Base-by-base conservation (phyloP, 2,888 invertebrate species). In the Aethes cnicana region DNA sequence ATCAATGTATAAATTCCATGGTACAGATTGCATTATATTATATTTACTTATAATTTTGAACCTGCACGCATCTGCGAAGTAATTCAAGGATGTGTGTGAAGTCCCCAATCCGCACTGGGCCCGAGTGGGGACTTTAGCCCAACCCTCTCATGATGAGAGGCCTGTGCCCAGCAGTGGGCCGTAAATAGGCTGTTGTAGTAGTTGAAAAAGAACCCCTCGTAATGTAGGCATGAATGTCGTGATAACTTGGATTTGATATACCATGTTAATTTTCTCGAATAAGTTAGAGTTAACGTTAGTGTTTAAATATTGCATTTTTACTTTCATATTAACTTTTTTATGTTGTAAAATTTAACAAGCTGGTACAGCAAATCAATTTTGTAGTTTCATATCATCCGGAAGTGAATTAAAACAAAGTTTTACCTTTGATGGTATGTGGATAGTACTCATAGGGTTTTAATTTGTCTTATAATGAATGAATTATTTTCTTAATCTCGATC, bases 181-280 rank as follows among this genome's bases (percentile, higher is more conserved):
- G 23, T 30, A 12, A 47, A n/a, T n/a, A n/a, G n/a, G n/a, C n/a
- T n/a, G n/a, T 37, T 44, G 23, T 46, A 33, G 20, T 48, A 46
- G 53, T 44, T 50, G 44, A 55, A 47, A 30, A 20, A 33, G 46
- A 44, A 41, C n/a, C 11, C 20, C 32, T 33, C 33, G 30, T 48
- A 50, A 23, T 49, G 21, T 42, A 47, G 46, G 35, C 9, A 41
- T 33, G 26, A 55, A 46, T 58, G 55, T 63, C 49, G 61, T 64
- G 53, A 57, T 61, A 50, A 56, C 63, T 68, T 62, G 70, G 63
- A 77, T 77, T 76, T 77, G 73, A 77, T 73, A 68, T 68, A 61
- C 39, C 54, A 59, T 47, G 56, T 58, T 43, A 55, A 54, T 49
- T 56, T 57, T 62, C 60, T 73, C 59, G 57, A 66, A 59, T 69